Evolutionary conservation across 1,140 invertebrate species (phyloP).

Genomic region (Microplitis demolitor): DNA sequence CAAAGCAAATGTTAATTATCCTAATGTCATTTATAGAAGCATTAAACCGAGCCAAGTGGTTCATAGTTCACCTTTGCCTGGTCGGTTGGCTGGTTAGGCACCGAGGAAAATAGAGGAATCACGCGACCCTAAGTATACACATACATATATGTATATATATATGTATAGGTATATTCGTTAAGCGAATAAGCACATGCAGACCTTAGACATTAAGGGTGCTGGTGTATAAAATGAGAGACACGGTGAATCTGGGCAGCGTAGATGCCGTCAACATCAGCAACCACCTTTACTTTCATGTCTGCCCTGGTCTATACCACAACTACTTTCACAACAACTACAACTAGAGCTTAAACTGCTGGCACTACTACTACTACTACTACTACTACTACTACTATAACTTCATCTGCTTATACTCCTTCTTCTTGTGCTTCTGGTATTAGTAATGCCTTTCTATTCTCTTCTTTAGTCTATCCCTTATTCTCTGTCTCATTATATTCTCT

Average conservation of each 20-base stretch:
- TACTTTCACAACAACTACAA: too few relatives aligned
- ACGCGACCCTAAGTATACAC: neutral
- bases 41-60: neutral
- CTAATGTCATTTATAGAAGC: neutral
- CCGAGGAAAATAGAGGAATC: neutral
- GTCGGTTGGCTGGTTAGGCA: too few relatives aligned
- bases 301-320: neutral
- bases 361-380: too few relatives aligned
- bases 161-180: too few relatives aligned
- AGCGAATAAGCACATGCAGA: neutral
- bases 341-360: too few relatives aligned
- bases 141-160: too few relatives aligned
- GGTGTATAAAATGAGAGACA: neutral
- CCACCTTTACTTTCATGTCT: neutral
- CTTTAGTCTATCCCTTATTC: neutral
- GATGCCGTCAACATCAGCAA: neutral
- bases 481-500: neutral
- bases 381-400: too few relatives aligned
- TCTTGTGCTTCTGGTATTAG: neutral
- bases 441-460: neutral
- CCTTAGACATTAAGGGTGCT: neutral
- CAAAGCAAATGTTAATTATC: neutral
- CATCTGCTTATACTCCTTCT: neutral
- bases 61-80: neutral
- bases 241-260: conserved; percentile 1